Evolutionary conservation across 30 jellyfish, hydroid and myxozoan genomes (phyloP).

Genomic region (Aurelia sp.): DNA sequence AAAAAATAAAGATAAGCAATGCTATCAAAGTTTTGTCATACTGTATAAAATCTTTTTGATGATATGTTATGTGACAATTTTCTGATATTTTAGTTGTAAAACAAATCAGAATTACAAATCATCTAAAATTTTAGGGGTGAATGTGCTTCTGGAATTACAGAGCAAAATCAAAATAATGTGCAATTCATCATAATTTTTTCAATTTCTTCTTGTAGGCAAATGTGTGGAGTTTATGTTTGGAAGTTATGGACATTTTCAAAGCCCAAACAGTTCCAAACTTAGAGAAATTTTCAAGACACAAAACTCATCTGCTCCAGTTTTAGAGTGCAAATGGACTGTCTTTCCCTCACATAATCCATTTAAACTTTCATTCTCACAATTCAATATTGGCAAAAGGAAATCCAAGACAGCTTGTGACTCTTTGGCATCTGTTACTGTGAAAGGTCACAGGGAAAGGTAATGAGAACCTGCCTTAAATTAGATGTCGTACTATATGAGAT

Average conservation of each 20-base stretch:
- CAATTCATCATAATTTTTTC: background rate
- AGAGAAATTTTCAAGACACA: background rate
- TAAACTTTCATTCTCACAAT: conserved; percentile 1
- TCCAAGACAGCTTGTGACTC: conserved; percentile 12
- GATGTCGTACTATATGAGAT: background rate
- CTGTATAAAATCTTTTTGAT: no score
- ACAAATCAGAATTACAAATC: background rate
- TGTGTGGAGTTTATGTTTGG: conserved; percentile 23
- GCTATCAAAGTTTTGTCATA: no score
- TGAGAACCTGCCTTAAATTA: background rate
- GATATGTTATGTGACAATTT: no score
- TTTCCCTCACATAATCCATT: conserved; percentile 17
- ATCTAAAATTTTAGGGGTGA: no score
- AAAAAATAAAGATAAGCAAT: no score
- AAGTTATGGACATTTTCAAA: conserved; percentile 22
- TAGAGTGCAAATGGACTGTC: conserved; percentile 51
- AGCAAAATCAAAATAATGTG: background rate
- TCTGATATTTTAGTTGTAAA: no score
- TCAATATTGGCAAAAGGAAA: background rate
- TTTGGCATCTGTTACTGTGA: background rate
- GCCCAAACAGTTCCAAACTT: conserved; percentile 41
- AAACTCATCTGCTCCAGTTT: background rate
- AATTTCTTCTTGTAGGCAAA: conserved; percentile 9
- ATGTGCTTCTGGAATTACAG: no score
- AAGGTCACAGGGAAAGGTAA: conserved; percentile 22